Evolutionary conservation across 2,797 vertebrate species (phyloP), one percentile per base, ranked within the genome.

Genomic region (Dermochelys coriacea): DNA sequence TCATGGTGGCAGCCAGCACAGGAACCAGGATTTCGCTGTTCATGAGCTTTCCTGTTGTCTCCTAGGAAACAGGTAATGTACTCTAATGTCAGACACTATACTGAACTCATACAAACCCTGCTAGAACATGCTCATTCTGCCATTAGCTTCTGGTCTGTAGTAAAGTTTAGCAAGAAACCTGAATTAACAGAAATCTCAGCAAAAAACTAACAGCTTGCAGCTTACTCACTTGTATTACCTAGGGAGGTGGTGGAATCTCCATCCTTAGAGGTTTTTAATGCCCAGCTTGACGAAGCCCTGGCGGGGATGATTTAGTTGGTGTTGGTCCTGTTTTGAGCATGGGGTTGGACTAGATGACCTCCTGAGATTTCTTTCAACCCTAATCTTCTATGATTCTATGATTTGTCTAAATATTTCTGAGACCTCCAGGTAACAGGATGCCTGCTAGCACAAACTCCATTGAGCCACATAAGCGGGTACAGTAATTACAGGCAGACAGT

Each of bases 61-160:
- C 98, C 98, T 95, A 96, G 98, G 98, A 98, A 98, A 98, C 98
- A 83, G 96, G 95, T 64, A 92, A 95, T 89, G 90, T 95, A 96
- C 96, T 83, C 91, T 96, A 97, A 68, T 55, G 97, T 95, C 92
- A 93, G 90, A 85, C 79, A 12, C 87, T 81, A 93, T 93, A 89
- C 93, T 27, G 96, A 93, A 94, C 88, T 88, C 5, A 51, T 61
- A 55, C n/a, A 19, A 82, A 88, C 74, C 86, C 37, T 7, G 0
- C 27, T 37, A 75, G 87, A n/a, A 27, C 78, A 6, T 78, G 25
- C 92, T 93, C 89, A 52, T 7, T 84, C 91, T 80, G 88, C 68
- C 89, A 51, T 57, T 45, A 75, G 11, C 87, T 5, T 83, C 81
- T 50, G 37, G 75, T 41, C 47, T 4, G 23, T 45, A 2, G 19